These are phyloP conservation scores for Thalpophila matura DNA, from an alignment of 2,888 invertebrate species.

Conservation along the genomic window DNA sequence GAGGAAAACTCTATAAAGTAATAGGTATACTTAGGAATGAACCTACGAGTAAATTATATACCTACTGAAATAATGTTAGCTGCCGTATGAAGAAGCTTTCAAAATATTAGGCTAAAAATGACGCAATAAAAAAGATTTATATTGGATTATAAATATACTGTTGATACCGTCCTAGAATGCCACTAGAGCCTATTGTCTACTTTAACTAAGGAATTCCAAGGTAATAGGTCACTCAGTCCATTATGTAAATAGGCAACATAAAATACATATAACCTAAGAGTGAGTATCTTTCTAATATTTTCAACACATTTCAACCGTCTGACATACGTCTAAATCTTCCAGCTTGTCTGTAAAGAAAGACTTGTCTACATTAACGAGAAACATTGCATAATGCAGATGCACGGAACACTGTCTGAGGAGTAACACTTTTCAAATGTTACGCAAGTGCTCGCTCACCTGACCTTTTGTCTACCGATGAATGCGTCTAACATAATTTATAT, in stretches of 20 bases:
- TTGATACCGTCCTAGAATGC: not conserved
- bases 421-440: conserved; percentile 68
- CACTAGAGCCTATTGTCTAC: not conserved
- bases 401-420: conserved; percentile 63
- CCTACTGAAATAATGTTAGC: conserved; percentile 7
- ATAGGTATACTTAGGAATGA: conserved; percentile 30
- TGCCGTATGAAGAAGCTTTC: conserved; percentile 23
- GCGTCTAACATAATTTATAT: conserved; percentile 57
- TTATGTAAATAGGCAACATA: conserved; percentile 21
- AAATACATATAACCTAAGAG: conserved; percentile 3
- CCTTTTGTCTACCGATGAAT: conserved; percentile 73
- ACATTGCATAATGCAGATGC: conserved; percentile 69
- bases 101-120: conserved; percentile 16
- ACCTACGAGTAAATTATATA: conserved; percentile 26
- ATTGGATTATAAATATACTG: conserved; percentile 25
- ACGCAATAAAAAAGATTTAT: conserved; percentile 11
- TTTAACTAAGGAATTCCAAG: not conserved
- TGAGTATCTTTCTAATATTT: conserved; percentile 3
- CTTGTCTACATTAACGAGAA: conserved; percentile 33
- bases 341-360: conserved; percentile 35
- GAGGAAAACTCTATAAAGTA: conserved; percentile 19
- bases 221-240: not conserved
- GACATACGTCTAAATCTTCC: conserved; percentile 29
- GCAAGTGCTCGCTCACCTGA: conserved; percentile 66
- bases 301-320: conserved; percentile 10